Conservation (phyloP, 2,888 invertebrate species). For the Toxonevra muliebris region DNA sequence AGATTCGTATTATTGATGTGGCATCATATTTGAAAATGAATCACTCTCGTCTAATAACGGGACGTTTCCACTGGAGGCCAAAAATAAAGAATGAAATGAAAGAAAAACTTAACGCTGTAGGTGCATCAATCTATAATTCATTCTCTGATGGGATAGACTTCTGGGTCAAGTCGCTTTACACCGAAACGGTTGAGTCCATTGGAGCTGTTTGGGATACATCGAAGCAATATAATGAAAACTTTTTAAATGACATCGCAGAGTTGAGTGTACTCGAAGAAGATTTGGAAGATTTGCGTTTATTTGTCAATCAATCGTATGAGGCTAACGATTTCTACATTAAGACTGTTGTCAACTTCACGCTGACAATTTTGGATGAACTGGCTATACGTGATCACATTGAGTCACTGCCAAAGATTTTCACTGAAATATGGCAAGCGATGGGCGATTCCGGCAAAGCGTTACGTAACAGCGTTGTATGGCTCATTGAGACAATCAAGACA, state of each 20-base stretch:
- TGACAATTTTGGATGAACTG: constrained; percentile 79
- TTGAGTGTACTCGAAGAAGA: constrained; percentile 75
- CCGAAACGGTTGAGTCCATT: constrained; percentile 75
- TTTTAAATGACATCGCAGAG: constrained; percentile 75
- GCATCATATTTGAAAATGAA: constrained; percentile 83
- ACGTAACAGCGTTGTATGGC: constrained; percentile 77
- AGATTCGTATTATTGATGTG: constrained; percentile 79
- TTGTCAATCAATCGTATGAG: constrained; percentile 80
- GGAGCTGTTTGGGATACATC: constrained; percentile 80
- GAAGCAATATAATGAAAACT: constrained; percentile 74
- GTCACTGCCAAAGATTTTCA: constrained; percentile 80
- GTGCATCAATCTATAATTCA: constrained; percentile 66
- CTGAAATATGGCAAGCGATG: constrained; percentile 86
- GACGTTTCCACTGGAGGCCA: constrained; percentile 82
- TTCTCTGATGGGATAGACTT: constrained; percentile 69
- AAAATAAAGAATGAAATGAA: constrained; percentile 73
- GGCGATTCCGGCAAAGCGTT: constrained; percentile 84
- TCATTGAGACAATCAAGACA: constrained; percentile 72
- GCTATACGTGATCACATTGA: constrained; percentile 80
- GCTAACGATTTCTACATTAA: constrained; percentile 86
- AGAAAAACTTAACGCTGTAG: constrained; percentile 65
- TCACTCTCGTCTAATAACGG: constrained; percentile 83
- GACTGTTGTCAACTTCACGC: constrained; percentile 76
- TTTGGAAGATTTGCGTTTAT: constrained; percentile 70
- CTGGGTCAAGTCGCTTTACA: constrained; percentile 74